Evolutionary conservation across 2,888 invertebrate genomes (phyloP).

Genomic region (Eristalinus aeneus): DNA sequence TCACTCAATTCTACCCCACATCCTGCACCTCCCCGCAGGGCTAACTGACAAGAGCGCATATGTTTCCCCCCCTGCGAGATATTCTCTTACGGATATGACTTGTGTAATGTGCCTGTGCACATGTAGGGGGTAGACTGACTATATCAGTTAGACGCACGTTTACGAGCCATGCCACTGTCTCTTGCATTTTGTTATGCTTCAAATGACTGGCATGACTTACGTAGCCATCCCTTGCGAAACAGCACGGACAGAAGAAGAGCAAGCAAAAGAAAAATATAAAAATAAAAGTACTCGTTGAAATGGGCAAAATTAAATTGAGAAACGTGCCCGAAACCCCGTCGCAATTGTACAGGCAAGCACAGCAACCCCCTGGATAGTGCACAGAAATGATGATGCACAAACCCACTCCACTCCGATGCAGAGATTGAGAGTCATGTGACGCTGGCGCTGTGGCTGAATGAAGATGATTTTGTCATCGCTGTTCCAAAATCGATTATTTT

Average conservation of each 20-base stretch:
- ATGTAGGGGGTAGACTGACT: neutral
- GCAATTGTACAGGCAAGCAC: neutral
- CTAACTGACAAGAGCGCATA: neutral
- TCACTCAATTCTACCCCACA: neutral
- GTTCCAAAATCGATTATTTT: neutral
- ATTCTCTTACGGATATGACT: neutral
- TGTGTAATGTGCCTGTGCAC: neutral
- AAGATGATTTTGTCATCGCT: neutral
- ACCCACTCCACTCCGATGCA: neutral
- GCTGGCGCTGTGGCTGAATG: neutral
- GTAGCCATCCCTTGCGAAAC: neutral
- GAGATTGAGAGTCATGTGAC: neutral
- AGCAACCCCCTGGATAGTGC: slow-evolving; percentile 2
- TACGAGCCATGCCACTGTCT: neutral
- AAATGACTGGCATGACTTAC: neutral
- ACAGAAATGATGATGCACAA: neutral
- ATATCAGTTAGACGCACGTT: neutral
- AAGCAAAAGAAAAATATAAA: neutral
- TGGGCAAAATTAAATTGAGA: slow-evolving; percentile 15
- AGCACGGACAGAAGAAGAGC: neutral
- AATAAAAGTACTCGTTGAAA: neutral
- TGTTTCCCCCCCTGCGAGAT: neutral
- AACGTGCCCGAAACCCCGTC: slow-evolving; percentile 24
- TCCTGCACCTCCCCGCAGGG: too few relatives aligned
- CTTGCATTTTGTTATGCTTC: neutral